Evolutionary conservation across 2,113 vertebrate species (phyloP), one percentile per base, ranked within the genome.

Genomic region (Paramisgurnus dabryanus): DNA sequence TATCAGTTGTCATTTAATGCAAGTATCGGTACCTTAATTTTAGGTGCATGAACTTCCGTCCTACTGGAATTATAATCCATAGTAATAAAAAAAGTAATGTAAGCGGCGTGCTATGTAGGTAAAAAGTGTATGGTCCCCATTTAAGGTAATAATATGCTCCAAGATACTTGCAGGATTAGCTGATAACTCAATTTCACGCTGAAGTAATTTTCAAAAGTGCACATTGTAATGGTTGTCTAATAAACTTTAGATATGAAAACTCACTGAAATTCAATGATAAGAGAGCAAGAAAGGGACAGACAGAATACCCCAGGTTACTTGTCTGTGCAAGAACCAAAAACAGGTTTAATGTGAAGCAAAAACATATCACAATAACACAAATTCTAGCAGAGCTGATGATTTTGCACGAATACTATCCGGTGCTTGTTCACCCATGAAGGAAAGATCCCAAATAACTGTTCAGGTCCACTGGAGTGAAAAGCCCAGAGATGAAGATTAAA

Each of bases 281-380:
- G 10, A 57, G 53, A 15, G 40, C 3, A 1, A 34, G 27, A 34
- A 34, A 34, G 27, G 3, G 27, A 34, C 2, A 71, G 49, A 57
- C 15, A 63, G 72, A 47, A 47, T 64, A 22, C 43, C 49, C 41
- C 12, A n/a, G 9, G 40, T 58, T 64, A 22, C 58, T 34, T 75
- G 55, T 63, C 72, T 75, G 72, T 75, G 41, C 71, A 73, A 73
- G 55, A 73, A 73, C 55, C 0, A 39, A 9, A 57, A 41, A 72
- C 49, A 53, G 50, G 3, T 34, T 58, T 72, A 58, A 18, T 57
- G 7, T 55, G 49, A 5, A 63, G 22, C 7, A 27, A 2, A 47
- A 11, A 61, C 27, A 47, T 15, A 27, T 2, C 27, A 34, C 27
- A 41, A 63, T 13, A 53, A 27, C 27, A 34, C 12, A 17, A 45